Conservation (phyloP, 2,113 vertebrate species). For the Todiramphus saurophagus region DNA sequence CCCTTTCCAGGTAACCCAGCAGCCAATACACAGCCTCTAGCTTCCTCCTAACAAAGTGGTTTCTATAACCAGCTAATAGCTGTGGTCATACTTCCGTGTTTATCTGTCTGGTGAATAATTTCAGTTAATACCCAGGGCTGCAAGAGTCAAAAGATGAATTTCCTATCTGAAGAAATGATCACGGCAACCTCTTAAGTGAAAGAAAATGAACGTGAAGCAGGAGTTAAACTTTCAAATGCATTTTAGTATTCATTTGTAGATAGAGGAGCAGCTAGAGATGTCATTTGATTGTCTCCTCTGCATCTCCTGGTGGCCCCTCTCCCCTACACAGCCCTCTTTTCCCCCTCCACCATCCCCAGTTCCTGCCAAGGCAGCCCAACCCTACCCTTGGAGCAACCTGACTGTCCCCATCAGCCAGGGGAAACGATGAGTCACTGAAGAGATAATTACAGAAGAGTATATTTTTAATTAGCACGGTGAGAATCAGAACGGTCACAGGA, state of each 20-base stretch:
- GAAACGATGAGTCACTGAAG: not conserved
- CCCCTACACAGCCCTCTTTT: not conserved
- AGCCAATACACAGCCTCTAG: not conserved
- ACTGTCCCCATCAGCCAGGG: not conserved
- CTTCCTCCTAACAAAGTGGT: no score
- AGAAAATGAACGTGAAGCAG: not conserved
- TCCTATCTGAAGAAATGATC: not conserved
- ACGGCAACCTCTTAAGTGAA: not conserved
- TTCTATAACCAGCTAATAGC: not conserved
- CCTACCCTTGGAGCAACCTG: not conserved
- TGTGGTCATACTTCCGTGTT: not conserved
- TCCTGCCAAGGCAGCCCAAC: not conserved
- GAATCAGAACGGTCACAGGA: not conserved
- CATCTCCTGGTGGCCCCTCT: not conserved
- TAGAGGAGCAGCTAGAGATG: not conserved
- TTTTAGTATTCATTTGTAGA: not conserved
- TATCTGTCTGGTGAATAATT: not conserved
- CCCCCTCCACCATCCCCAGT: not conserved
- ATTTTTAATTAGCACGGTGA: not conserved
- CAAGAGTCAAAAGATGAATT: not conserved
- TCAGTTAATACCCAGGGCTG: accelerated
- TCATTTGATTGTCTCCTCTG: not conserved
- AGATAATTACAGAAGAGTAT: not conserved
- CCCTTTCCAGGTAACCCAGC: not conserved
- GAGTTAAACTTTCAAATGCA: not conserved